A percentile compares a stretch with the other conserved stretches of the same genome.
Evolutionary conservation across 2,113 vertebrate genomes (phyloP).

Genomic region (Noctilio leporinus): DNA sequence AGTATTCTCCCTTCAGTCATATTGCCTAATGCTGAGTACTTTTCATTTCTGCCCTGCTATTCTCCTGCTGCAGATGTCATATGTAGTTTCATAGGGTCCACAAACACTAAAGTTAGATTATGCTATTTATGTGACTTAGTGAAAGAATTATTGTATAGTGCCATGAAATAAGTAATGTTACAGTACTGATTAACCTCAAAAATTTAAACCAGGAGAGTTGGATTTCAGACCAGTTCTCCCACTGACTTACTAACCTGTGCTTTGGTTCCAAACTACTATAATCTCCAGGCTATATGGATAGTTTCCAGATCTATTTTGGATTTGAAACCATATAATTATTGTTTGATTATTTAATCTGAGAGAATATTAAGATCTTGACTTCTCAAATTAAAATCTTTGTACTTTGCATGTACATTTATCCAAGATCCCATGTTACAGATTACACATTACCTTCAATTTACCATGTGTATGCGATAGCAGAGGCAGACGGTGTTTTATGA

Average conservation of each 20-base stretch:
- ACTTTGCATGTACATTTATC: neutral
- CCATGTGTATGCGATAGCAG: neutral
- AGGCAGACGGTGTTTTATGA: neutral
- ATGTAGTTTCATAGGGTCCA: neutral
- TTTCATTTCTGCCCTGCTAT: neutral
- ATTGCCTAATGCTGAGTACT: neutral
- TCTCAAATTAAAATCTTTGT: neutral
- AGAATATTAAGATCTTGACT: neutral
- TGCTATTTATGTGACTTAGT: neutral
- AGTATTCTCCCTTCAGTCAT: neutral
- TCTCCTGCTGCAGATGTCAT: neutral
- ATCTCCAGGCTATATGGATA: neutral
- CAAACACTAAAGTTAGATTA: neutral
- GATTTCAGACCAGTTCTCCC: neutral
- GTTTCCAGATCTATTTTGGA: neutral
- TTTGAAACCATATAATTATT: neutral
- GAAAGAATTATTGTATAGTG: neutral
- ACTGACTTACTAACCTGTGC: neutral
- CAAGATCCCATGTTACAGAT: neutral
- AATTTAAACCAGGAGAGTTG: neutral
- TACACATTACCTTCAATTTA: neutral
- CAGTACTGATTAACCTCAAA: neutral
- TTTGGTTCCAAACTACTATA: neutral
- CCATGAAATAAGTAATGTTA: neutral
- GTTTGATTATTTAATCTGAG: conserved; percentile 9